phyloP scores from a whole-genome alignment of 1,140 invertebrate genomes.

The Apis laboriosa region DNA sequence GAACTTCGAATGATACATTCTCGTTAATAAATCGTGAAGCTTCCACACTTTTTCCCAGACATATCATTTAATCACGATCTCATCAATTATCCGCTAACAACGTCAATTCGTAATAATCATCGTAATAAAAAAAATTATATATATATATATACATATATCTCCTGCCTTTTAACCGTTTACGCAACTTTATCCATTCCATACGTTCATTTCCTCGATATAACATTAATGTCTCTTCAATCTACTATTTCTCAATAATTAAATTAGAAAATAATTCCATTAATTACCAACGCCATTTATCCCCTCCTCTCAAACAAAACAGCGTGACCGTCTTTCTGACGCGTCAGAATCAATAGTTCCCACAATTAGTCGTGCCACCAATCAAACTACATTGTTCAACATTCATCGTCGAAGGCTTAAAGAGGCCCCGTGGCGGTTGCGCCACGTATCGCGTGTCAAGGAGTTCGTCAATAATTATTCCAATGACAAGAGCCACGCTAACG shows the following conservation, averaged over 20 bases:
- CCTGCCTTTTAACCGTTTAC: not conserved
- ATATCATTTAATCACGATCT: not conserved
- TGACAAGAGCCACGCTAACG: conserved; percentile 37
- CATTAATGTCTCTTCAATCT: conserved; percentile 7
- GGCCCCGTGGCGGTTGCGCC: conserved; percentile 3
- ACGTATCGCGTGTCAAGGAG: conserved; percentile 39
- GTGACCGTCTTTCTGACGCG: too few species aligned
- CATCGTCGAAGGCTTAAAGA: not conserved
- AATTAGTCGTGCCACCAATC: conserved; percentile 32
- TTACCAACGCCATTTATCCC: conserved; percentile 5
- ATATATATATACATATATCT: too few species aligned
- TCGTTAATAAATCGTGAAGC: too few species aligned
- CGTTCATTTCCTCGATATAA: not conserved
- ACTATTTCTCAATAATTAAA: conserved; percentile 17
- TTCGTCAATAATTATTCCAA: conserved; percentile 35
- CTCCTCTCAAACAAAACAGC: not conserved
- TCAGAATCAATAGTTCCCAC: conserved; percentile 14
- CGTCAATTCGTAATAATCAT: not conserved
- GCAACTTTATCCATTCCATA: not conserved
- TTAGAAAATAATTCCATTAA: conserved; percentile 30
- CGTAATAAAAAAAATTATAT: not conserved
- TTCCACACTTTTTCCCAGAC: not conserved
- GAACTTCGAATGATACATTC: too few species aligned
- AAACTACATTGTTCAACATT: conserved; percentile 32
- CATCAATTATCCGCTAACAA: conserved; percentile 13